Evolutionary conservation across 2,113 vertebrate species (phyloP).

Genomic region (Chloroceryle aenea): DNA sequence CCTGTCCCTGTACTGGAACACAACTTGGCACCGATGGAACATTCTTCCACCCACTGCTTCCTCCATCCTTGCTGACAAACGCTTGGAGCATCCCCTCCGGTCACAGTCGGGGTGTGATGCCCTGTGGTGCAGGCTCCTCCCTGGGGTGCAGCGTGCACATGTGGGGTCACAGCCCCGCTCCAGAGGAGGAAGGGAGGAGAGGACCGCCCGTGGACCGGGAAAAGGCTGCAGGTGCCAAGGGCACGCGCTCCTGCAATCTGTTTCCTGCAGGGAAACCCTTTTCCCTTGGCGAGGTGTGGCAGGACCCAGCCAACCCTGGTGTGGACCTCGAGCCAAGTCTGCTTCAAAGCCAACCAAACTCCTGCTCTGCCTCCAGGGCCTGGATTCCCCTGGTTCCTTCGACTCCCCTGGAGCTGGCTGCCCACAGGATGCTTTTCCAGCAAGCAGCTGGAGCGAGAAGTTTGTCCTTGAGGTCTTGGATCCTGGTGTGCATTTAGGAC

Average conservation of each 20-base stretch:
- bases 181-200: background rate
- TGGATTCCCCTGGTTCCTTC: accelerated
- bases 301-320: background rate
- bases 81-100: background rate
- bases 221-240: background rate
- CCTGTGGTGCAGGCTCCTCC: accelerated
- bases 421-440: background rate
- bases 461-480: background rate
- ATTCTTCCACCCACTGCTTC: background rate
- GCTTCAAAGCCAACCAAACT: background rate
- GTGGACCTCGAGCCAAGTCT: background rate
- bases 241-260: background rate
- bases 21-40: accelerated
- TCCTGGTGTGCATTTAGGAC: accelerated
- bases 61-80: accelerated
- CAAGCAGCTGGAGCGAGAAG: accelerated
- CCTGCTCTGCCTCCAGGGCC: background rate
- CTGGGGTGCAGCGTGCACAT: accelerated
- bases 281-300: background rate
- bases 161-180: background rate
- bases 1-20: accelerated
- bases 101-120: accelerated
- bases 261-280: slow-evolving; percentile 13
- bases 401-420: background rate
- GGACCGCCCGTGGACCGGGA: accelerated